Base-by-base conservation (phyloP, 1,140 invertebrate genomes). In the Plectus sambesii region DNA sequence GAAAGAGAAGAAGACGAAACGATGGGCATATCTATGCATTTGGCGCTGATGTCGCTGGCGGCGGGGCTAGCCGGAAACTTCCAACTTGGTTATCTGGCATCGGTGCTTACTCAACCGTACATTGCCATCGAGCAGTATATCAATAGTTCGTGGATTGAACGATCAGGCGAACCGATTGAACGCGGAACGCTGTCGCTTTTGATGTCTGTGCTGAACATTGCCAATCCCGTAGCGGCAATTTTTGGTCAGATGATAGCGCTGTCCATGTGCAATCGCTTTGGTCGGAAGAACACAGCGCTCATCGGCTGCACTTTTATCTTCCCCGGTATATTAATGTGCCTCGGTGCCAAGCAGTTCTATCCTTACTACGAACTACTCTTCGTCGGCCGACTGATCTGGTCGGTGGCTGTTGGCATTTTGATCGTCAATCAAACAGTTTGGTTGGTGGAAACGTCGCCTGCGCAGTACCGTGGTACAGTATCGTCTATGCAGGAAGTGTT, bases 371-470 rank as follows among this genome's bases (percentile, higher is more conserved):
- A 42, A 23, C 8, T 22, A 5, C 41, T 42, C 8, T 15, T 42
- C 41, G 6, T 42, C 19, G 41, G 41, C 41, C 41, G 41, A 25
- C 36, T 42, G 15, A n/a, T 42, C 6, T 42, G 41, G 41, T 25
- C 25, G 25, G 41, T 42, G n/a, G 41, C 41, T 30, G 36, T 27
- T 30, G 41, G 41, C 41, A 42, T 42, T 17, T 6, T 30, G n/a
- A 42, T 30, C 41, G 41, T 42, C 26, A 30, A 27, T 6, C 6
- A 24, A 30, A 42, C 41, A n/a, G 41, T 42, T 5, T 42, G 41
- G 41, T 27, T 42, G 41, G 36, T 42, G 6, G 41, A 42, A 23
- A 27, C 41, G 6, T 8, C 41, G 6, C 41, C 41, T 6, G 36
- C 41, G 5, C 8, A 42, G 19, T 42, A 24, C 41, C 41, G 41